Percentiles rank a stretch among this genome's conserved stretches.
These are phyloP conservation scores for Eudasyphora cyanicolor DNA, from an alignment of 2,888 invertebrate genomes.

Conservation along the genomic window DNA sequence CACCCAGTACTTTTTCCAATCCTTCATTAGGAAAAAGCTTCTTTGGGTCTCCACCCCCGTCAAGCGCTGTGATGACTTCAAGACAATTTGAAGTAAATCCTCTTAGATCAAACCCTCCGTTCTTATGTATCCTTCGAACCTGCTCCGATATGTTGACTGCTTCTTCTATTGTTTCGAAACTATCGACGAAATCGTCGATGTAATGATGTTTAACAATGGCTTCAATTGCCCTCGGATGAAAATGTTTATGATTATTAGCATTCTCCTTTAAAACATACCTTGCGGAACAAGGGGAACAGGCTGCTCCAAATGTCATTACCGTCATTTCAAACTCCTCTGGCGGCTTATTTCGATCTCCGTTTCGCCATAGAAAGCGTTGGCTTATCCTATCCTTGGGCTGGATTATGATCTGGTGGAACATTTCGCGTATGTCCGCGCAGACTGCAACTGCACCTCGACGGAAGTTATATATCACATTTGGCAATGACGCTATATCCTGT, in stretches of 20 bases:
- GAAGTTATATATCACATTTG: conserved; percentile 73
- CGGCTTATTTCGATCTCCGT: not conserved
- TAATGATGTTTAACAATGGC: conserved; percentile 38
- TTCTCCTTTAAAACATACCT: not conserved
- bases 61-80: not conserved
- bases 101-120: conserved; percentile 36
- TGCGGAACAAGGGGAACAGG: conserved; percentile 34
- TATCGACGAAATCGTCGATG: conserved; percentile 44
- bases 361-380: conserved; percentile 40
- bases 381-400: conserved; percentile 21
- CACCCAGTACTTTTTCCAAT: conserved; percentile 41
- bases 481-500: conserved; percentile 69
- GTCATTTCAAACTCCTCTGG: conserved; percentile 46
- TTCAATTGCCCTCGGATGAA: not conserved
- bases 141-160: conserved; percentile 34
- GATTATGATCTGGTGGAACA: not conserved
- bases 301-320: conserved; percentile 54
- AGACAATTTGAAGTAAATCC: conserved; percentile 35
- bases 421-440: conserved; percentile 68
- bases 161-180: conserved; percentile 9
- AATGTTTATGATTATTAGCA: not conserved
- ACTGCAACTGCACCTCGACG: conserved; percentile 72
- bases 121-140: conserved; percentile 40
- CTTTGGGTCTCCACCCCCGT: not conserved
- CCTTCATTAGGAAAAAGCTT: not conserved